Conservation (phyloP, 1,140 invertebrate genomes). For the Conus ventricosus region DNA sequence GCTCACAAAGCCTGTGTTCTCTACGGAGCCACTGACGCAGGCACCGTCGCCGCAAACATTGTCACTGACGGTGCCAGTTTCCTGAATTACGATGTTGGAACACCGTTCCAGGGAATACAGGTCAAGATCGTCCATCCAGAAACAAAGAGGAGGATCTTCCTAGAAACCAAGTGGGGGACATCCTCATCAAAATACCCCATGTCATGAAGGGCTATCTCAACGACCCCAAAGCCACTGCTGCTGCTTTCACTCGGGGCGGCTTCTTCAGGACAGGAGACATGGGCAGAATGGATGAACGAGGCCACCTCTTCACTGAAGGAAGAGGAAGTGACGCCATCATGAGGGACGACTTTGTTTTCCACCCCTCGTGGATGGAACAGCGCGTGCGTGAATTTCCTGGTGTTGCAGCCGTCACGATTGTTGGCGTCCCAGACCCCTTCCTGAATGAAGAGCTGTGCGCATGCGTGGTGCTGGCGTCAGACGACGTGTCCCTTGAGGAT, state of each 20-base stretch:
- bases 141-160: neutral
- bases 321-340: conserved; percentile 26
- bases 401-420: neutral
- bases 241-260: conserved; percentile 20
- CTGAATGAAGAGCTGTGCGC: conserved; percentile 25
- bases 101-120: neutral
- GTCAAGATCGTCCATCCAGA: neutral
- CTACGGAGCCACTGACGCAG: neutral
- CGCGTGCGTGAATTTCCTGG: conserved; percentile 8
- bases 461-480: conserved; percentile 15
- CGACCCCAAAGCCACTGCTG: neutral
- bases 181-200: neutral
- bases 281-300: neutral
- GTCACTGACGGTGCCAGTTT: neutral
- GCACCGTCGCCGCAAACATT: neutral
- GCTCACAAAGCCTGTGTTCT: neutral
- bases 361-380: conserved; percentile 6
- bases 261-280: conserved; percentile 25
- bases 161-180: neutral
- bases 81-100: neutral
- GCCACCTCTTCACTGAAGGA: conserved; percentile 19
- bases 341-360: neutral
- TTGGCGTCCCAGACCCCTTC: conserved; percentile 20
- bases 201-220: conserved; percentile 7
- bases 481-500: neutral